A percentile compares a stretch with the other conserved stretches of the same genome.
These are phyloP conservation scores for Caloenas nicobarica DNA, from an alignment of 2,113 vertebrate species.

Conservation along the genomic window DNA sequence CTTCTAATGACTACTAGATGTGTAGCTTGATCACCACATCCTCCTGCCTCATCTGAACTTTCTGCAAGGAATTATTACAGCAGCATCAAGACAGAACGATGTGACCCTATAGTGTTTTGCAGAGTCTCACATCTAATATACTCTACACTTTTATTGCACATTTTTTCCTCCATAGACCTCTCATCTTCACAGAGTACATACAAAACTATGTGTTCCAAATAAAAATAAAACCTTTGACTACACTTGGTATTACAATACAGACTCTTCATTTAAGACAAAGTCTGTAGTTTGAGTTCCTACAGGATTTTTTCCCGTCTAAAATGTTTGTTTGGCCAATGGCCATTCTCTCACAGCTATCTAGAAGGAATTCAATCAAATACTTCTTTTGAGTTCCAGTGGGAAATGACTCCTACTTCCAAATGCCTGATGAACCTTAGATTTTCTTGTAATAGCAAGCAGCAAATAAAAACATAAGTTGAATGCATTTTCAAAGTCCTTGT, in stretches of 20 bases:
- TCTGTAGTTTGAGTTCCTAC: not conserved
- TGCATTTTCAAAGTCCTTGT: not conserved
- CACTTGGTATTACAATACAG: not conserved
- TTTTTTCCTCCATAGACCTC: not conserved
- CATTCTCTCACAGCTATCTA: not conserved
- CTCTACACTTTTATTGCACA: not conserved
- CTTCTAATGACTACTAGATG: not conserved
- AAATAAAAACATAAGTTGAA: conserved; percentile 26
- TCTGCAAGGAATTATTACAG: not conserved
- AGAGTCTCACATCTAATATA: not conserved
- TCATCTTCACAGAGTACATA: not conserved
- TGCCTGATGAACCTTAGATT: not conserved
- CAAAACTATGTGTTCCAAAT: not conserved
- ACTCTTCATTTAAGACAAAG: not conserved
- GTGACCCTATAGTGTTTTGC: not conserved
- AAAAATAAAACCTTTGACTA: not conserved
- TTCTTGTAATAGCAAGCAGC: not conserved
- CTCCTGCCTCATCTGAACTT: not conserved
- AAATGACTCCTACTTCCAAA: not conserved
- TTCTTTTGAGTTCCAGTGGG: not conserved
- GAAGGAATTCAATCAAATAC: not conserved
- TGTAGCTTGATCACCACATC: not conserved
- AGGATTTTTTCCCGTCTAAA: not conserved
- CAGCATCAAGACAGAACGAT: not conserved
- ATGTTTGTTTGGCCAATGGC: not conserved